Evolutionary conservation across 2,113 vertebrate species (phyloP), one percentile per base, ranked within the genome.

Genomic region (Rhizomys pruinosus): DNA sequence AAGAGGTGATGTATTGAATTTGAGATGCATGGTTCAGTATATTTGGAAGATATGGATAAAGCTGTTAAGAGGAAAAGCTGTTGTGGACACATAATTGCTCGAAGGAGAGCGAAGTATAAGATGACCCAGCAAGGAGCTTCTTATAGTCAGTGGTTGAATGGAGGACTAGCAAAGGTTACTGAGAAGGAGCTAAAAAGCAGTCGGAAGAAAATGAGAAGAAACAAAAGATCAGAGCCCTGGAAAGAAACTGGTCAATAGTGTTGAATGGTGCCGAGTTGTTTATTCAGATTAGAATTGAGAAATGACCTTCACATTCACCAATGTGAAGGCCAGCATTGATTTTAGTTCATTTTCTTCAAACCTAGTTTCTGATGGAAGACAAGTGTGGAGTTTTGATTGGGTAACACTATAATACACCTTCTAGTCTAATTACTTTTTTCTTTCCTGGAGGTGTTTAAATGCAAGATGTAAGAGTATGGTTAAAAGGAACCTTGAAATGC

Each of bases 231-330:
- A 2, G 71, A 61, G 4, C 5, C 34, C 19, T 78, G 34, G 34
- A 52, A 34, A 39, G 52, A 78, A 61, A 42, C 1, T 64, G 44
- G 77, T 74, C 68, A n/a, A 81, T n/a, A 93, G 10, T 66, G n/a
- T 34, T 44, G 85, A 93, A 82, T 74, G 73, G 1, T 63, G n/a
- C 68, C 73, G 73, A 84, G 39, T 23, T 44, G 25, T 29, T 29
- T 72, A 52, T 32, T 79, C 74, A 79, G 52, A 87, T 64, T 55
- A 73, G 68, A 93, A 73, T 23, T 27, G 73, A 94, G 52, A 81
- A 87, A 61, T 4, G 59, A 68, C 37, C 47, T 91, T 87, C 39
- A n/a, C 84, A 82, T 76, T 91, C 59, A 61, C 59, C 47, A 57
- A 44, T 12, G 34, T 7, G 59, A 87, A 64, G n/a, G 55, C 25